Evolutionary conservation across 2,113 vertebrate genomes (phyloP), one percentile per base, ranked within the genome.

Genomic region (Cichladusa arquata): DNA sequence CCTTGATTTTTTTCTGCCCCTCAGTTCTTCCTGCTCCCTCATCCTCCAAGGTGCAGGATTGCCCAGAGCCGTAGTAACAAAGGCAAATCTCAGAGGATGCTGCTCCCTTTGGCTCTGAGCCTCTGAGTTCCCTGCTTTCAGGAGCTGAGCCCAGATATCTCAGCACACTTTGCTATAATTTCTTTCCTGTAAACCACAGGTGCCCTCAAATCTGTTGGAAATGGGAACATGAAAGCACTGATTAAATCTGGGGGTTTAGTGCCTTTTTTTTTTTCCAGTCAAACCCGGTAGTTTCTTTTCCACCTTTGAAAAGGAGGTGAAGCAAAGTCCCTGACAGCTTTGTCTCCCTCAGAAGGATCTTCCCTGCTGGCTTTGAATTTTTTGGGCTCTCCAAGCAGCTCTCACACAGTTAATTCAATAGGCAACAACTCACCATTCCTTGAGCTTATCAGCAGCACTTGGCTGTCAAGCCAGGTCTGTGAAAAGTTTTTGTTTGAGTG

Each of bases 401-500:
- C 57, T 84, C 19, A 23, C 1, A 0, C 2, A 3, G 47, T 88
- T 61, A 72, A 51, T 84, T 84, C 53, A 18, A 78, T 28, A 57
- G 60, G 64, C 57, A 82, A 47, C 56, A 20, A 38, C 24, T 79
- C 47, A 51, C 40, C 22, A 38, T 93, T 87, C 72, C 69, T 36
- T 62, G n/a, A 56, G 93, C 92, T 97, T 96, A 95, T 96, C 93
- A 89, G 80, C 88, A 91, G 71, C 90, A 81, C 71, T 97, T 92
- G 95, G 93, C 96, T 96, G 94, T 95, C 86, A 89, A 87, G 51
- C 38, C 56, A 2, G 7, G 84, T 36, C 79, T 0, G 2, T 67
- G 78, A 93, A 40, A 78, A 90, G 89, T 91, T 95, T 96, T 95
- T 95, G 96, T 95, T 96, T 90, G 77, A 97, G 84, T 90, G 81